Percentiles rank a stretch among this genome's conserved stretches.
Conservation (phyloP, 2,888 invertebrate species). For the Thymelicus lineola region DNA sequence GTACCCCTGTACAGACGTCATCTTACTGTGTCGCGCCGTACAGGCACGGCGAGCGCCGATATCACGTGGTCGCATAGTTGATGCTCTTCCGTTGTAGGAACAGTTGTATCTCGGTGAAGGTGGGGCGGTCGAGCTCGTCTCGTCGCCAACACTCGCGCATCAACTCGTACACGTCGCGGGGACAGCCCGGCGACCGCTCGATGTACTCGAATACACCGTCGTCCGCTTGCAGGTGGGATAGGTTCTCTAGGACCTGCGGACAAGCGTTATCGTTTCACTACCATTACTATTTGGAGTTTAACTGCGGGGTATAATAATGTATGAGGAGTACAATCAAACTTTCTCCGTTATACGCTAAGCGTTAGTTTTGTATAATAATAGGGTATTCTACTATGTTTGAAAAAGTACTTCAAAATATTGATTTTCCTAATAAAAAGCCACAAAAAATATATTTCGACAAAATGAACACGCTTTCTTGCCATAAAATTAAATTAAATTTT, state of each 20-base stretch:
- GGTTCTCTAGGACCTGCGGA: slow-evolving; percentile 90
- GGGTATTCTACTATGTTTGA: no score
- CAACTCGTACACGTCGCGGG: slow-evolving; percentile 93
- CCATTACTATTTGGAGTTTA: no score
- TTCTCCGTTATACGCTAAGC: no score
- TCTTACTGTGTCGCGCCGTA: neutral
- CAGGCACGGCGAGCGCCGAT: slow-evolving; percentile 49
- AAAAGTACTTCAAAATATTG: no score
- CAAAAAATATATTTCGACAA: no score
- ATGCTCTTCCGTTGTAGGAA: slow-evolving; percentile 88
- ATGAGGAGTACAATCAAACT: no score
- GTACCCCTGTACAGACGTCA: no score
- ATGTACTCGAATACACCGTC: slow-evolving; percentile 86
- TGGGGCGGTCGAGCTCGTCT: slow-evolving; percentile 90
- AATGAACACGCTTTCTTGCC: no score
- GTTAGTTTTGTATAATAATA: no score
- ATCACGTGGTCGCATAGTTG: slow-evolving; percentile 64
- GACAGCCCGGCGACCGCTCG: slow-evolving; percentile 88
- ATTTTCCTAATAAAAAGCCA: no score
- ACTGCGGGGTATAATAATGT: no score
- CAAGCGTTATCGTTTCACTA: neutral
- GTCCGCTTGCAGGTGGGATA: slow-evolving; percentile 88
- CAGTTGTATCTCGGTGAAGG: slow-evolving; percentile 92
- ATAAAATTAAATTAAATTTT: no score
- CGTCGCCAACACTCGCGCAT: slow-evolving; percentile 95